Percentiles rank a stretch among this genome's conserved stretches.
Evolutionary conservation across 2,888 invertebrate genomes (phyloP).

Genomic region (Aphrophora alni): DNA sequence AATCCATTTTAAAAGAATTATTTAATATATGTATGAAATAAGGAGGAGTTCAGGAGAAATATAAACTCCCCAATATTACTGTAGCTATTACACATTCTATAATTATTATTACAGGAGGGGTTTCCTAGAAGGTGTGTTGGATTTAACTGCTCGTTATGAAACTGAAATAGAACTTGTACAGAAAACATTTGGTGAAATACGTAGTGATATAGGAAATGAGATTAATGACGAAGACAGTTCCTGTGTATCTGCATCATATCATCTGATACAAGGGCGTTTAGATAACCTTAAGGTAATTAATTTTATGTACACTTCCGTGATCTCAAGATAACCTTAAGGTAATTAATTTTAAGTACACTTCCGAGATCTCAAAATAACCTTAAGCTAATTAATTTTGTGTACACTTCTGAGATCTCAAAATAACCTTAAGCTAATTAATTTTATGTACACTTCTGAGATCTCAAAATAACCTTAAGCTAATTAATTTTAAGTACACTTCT

Average conservation of each 20-base stretch:
- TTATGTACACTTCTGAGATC: too few species aligned
- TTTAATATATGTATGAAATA: too few species aligned
- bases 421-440: slow-evolving; percentile 22
- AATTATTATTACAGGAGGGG: slow-evolving; percentile 26
- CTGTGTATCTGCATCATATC: background rate
- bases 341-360: background rate
- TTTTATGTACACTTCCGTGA: too few species aligned
- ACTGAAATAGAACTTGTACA: slow-evolving; percentile 67
- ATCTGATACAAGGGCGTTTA: slow-evolving; percentile 31
- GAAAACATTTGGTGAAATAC: slow-evolving; percentile 68
- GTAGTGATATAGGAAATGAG: slow-evolving; percentile 56
- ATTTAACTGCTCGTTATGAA: slow-evolving; percentile 62
- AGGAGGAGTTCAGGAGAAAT: too few species aligned
- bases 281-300: slow-evolving; percentile 25
- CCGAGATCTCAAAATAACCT: too few species aligned
- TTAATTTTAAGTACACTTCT: too few species aligned
- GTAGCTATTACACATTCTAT: too few species aligned
- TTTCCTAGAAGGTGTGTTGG: slow-evolving; percentile 28
- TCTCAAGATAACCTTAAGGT: slow-evolving; percentile 34
- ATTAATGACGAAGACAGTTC: slow-evolving; percentile 7
- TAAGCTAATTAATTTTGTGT: slow-evolving; percentile 19
- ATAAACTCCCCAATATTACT: too few species aligned
- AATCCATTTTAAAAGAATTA: too few species aligned
- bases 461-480: too few species aligned
- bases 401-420: too few species aligned